Conservation (phyloP, 2,113 vertebrate genomes). For the Tenrec ecaudatus region DNA sequence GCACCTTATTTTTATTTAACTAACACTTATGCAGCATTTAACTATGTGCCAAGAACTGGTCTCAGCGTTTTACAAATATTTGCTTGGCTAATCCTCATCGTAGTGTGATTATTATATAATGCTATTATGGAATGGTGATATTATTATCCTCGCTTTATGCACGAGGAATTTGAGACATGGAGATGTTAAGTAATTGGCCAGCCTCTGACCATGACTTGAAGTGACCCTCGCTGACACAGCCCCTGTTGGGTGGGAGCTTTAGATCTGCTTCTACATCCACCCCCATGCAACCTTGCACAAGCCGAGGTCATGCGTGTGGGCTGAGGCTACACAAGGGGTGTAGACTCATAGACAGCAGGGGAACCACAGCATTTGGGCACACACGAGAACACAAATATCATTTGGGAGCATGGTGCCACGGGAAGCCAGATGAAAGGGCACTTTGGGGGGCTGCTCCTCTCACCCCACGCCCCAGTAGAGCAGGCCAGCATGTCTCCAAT, state of each 20-base stretch:
- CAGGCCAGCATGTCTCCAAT: neutral
- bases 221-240: neutral
- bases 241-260: neutral
- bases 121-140: neutral
- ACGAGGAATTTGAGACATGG: neutral
- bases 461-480: neutral
- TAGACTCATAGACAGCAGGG: neutral
- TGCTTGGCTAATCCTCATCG: slow-evolving; percentile 50
- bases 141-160: neutral
- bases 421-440: neutral
- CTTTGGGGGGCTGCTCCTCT: neutral
- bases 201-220: neutral
- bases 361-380: neutral
- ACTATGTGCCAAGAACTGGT: slow-evolving; percentile 47
- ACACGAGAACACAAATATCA: neutral
- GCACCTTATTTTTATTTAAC: slow-evolving; percentile 69
- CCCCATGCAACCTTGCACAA: neutral
- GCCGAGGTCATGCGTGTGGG: neutral
- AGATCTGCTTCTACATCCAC: neutral
- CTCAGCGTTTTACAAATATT: slow-evolving; percentile 73
- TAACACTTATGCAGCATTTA: slow-evolving; percentile 62
- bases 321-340: neutral
- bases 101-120: slow-evolving; percentile 45
- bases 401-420: too few species aligned
- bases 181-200: neutral